Percentiles rank a stretch among this genome's conserved stretches.
Conservation (phyloP, 1,140 invertebrate species). For the Lepidostoma basale region DNA sequence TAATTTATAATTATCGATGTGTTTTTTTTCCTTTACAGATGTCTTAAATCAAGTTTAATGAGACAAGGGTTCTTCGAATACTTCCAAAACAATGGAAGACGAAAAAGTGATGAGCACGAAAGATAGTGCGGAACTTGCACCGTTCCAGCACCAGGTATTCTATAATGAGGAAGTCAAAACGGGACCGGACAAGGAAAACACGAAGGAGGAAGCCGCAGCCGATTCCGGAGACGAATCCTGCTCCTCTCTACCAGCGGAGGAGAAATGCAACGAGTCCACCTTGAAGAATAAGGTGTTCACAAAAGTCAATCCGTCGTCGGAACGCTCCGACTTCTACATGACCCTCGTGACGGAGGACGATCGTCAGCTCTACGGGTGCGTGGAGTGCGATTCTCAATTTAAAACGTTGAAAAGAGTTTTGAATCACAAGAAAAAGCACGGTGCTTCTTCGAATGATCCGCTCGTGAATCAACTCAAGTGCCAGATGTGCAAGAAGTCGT, state of each 20-base stretch:
- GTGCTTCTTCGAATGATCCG: background rate
- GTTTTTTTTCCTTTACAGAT: background rate
- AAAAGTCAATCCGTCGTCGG: background rate
- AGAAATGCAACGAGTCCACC: background rate
- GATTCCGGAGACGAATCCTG: background rate
- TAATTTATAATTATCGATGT: background rate
- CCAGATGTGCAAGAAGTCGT: conserved; percentile 48
- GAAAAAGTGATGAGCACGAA: background rate
- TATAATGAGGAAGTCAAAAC: conserved; percentile 6
- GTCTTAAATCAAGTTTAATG: background rate
- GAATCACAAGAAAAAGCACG: background rate
- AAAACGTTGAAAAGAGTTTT: background rate
- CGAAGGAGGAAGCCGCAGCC: background rate
- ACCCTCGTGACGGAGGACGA: background rate
- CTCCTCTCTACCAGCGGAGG: background rate
- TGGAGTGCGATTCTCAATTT: background rate
- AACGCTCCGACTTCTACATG: background rate
- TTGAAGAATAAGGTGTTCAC: background rate
- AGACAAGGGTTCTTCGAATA: background rate
- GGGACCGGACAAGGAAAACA: background rate
- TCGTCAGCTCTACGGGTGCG: background rate
- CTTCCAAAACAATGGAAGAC: background rate
- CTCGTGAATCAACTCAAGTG: conserved; percentile 1
- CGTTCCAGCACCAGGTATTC: conserved; percentile 2
- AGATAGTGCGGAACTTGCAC: background rate